These are phyloP conservation scores for Neotoxoptera formosana DNA, from an alignment of 1,140 invertebrate genomes.

Conservation along the genomic window DNA sequence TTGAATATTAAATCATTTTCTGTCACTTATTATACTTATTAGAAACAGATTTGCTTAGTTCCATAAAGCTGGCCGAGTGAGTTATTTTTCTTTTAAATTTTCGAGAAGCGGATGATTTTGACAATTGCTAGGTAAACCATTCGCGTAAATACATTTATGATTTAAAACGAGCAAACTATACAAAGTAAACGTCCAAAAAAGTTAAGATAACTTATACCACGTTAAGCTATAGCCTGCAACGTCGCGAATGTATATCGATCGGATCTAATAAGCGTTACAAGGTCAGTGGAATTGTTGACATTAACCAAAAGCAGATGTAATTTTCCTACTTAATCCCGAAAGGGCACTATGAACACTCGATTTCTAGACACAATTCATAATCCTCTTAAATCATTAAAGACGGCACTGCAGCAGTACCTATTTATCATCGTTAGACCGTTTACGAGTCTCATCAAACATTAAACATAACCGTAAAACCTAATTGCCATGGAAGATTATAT, in stretches of 20 bases:
- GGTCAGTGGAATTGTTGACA: neutral
- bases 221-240: neutral
- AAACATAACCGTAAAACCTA: neutral
- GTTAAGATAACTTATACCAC: neutral
- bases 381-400: neutral
- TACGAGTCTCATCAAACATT: neutral
- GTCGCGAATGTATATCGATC: neutral
- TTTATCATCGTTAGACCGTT: neutral
- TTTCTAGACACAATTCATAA: neutral
- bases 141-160: neutral
- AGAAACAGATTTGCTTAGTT: neutral
- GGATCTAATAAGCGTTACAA: neutral
- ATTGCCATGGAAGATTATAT: neutral
- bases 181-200: neutral
- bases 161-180: neutral
- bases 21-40: neutral
- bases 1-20: neutral
- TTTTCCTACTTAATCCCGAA: neutral
- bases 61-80: too few relatives aligned
- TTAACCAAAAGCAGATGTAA: conserved; percentile 2
- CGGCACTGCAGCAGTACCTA: too few relatives aligned
- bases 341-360: neutral
- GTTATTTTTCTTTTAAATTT: neutral
- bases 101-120: neutral
- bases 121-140: too few relatives aligned